Conservation (phyloP, 2,113 vertebrate species). For the Cisticola juncidis region DNA sequence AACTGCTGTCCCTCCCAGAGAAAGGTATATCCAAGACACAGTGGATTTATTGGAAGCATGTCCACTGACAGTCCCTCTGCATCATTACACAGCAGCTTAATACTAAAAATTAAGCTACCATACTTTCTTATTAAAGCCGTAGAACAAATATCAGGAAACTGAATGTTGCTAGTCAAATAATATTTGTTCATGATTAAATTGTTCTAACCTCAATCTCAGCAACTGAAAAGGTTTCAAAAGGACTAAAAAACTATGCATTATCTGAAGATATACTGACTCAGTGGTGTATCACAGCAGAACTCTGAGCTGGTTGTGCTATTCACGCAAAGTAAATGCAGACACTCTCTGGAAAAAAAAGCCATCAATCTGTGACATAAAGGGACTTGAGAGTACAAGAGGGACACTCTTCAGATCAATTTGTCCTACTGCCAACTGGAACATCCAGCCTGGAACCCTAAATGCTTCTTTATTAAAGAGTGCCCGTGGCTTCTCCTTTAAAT, state of each 20-base stretch:
- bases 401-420: constrained; percentile 44
- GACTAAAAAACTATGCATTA: not conserved
- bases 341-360: not conserved
- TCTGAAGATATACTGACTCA: not conserved
- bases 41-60: not conserved
- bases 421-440: constrained; percentile 58
- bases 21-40: not conserved
- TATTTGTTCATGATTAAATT: not conserved
- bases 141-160: not conserved
- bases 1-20: not conserved
- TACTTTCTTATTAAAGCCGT: not conserved
- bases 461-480: constrained; percentile 39
- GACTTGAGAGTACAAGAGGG: constrained; percentile 55
- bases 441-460: constrained; percentile 35
- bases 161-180: not conserved
- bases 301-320: not conserved
- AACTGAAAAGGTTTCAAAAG: not conserved
- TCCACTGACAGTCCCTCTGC: not conserved
- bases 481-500: not conserved
- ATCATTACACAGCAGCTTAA: not conserved
- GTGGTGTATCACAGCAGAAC: not conserved
- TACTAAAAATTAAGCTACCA: not conserved
- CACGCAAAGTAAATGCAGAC: constrained; percentile 24
- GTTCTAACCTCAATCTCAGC: not conserved
- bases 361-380: constrained; percentile 65